phyloP scores from a whole-genome alignment of 1,140 invertebrate species.

The Panagrolaimus sp. region DNA sequence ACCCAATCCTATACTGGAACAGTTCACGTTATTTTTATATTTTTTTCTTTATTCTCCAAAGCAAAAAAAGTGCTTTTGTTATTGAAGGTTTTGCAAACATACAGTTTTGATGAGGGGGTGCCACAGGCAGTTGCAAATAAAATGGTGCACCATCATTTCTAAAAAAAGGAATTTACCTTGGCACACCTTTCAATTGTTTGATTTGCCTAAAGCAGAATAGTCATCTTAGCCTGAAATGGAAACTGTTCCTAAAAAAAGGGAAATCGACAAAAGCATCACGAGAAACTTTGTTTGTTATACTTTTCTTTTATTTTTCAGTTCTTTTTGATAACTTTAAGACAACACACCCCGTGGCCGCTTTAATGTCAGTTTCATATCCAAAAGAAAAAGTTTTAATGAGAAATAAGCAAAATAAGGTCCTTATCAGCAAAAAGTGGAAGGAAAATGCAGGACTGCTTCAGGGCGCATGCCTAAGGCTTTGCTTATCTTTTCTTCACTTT shows the following conservation, averaged over 20 bases:
- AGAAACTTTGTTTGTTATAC: too few relatives aligned
- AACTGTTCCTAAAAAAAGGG: too few relatives aligned
- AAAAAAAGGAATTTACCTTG: not conserved
- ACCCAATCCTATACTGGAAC: constrained; percentile 1
- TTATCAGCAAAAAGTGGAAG: constrained; percentile 11
- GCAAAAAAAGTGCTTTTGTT: not conserved
- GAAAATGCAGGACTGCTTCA: not conserved
- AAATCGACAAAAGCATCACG: too few relatives aligned
- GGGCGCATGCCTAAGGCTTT: constrained; percentile 6
- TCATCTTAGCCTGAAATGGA: too few relatives aligned
- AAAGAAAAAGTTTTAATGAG: too few relatives aligned
- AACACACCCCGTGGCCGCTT: too few relatives aligned
- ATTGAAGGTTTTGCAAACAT: constrained; percentile 10
- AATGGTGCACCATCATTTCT: not conserved
- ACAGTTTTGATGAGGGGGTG: constrained; percentile 4
- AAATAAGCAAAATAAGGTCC: too few relatives aligned
- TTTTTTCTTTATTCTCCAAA: not conserved
- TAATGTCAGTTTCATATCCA: too few relatives aligned
- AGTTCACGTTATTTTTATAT: too few relatives aligned
- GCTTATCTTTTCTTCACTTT: constrained; percentile 2
- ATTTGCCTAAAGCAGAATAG: constrained; percentile 5
- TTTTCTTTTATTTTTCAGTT: too few relatives aligned
- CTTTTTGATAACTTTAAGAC: too few relatives aligned
- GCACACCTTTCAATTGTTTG: constrained; percentile 12
- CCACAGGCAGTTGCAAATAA: constrained; percentile 11